Evolutionary conservation across 2,797 vertebrate species (phyloP).

Genomic region (Eremophila alpestris): DNA sequence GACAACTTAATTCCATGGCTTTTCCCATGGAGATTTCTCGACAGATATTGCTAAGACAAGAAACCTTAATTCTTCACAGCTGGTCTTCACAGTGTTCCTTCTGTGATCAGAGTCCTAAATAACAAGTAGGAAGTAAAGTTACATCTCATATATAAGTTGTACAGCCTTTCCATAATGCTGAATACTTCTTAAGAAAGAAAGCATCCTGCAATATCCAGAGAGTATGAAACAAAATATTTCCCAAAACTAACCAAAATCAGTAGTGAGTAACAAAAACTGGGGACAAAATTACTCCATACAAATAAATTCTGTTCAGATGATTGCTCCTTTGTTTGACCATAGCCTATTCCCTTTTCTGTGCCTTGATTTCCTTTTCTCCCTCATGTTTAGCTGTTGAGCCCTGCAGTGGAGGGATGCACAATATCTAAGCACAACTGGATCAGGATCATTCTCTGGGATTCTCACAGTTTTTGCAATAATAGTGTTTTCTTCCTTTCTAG

Average conservation of each 20-base stretch:
- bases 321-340: background rate
- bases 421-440: fast-evolving
- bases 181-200: background rate
- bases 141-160: background rate
- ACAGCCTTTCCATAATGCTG: background rate
- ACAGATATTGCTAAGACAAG: background rate
- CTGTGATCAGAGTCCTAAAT: background rate
- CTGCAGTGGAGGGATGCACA: background rate
- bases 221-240: background rate
- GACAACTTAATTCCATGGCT: background rate
- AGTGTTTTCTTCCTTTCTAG: background rate
- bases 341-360: background rate
- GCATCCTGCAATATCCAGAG: background rate
- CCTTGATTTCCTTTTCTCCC: background rate
- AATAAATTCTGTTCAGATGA: background rate
- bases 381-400: background rate
- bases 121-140: background rate
- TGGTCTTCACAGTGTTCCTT: background rate
- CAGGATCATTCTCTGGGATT: background rate
- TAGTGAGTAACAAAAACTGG: background rate
- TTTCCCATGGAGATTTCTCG: background rate
- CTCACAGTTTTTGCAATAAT: background rate
- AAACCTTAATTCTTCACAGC: background rate
- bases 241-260: background rate
- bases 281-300: background rate